phyloP scores from a whole-genome alignment of 1,140 invertebrate genomes.

The Kradibia gibbosae region DNA sequence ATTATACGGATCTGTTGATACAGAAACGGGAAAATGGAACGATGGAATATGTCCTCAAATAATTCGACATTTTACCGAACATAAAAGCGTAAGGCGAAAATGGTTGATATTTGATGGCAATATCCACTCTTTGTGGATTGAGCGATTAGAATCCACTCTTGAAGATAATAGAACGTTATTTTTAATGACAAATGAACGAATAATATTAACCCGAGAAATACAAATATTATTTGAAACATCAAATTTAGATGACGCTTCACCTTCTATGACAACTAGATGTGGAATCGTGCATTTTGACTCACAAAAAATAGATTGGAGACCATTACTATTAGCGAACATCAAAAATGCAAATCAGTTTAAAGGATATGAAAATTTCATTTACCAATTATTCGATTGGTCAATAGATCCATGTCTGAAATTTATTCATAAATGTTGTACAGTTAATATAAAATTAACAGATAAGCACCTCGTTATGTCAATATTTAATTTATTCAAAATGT shows the following conservation, averaged over 20 bases:
- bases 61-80: constrained; percentile 65
- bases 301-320: constrained; percentile 66
- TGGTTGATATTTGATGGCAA: constrained; percentile 79
- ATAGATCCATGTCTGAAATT: constrained; percentile 71
- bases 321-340: constrained; percentile 66
- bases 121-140: constrained; percentile 79
- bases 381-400: constrained; percentile 75
- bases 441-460: constrained; percentile 68
- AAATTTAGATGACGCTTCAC: constrained; percentile 75
- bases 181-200: constrained; percentile 75
- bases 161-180: constrained; percentile 79
- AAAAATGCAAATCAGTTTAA: constrained; percentile 43
- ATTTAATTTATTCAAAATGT: constrained; percentile 75
- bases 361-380: constrained; percentile 55
- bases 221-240: constrained; percentile 81
- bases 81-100: constrained; percentile 68
- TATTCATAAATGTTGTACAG: constrained; percentile 69
- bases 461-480: constrained; percentile 70
- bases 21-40: constrained; percentile 77
- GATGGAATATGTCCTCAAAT: constrained; percentile 75
- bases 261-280: constrained; percentile 78
- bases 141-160: constrained; percentile 79
- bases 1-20: constrained; percentile 78
- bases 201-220: constrained; percentile 73
- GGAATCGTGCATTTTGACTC: constrained; percentile 80